These are phyloP conservation scores for Isotomurus palustris DNA, from an alignment of 2,888 invertebrate species.

Conservation along the genomic window DNA sequence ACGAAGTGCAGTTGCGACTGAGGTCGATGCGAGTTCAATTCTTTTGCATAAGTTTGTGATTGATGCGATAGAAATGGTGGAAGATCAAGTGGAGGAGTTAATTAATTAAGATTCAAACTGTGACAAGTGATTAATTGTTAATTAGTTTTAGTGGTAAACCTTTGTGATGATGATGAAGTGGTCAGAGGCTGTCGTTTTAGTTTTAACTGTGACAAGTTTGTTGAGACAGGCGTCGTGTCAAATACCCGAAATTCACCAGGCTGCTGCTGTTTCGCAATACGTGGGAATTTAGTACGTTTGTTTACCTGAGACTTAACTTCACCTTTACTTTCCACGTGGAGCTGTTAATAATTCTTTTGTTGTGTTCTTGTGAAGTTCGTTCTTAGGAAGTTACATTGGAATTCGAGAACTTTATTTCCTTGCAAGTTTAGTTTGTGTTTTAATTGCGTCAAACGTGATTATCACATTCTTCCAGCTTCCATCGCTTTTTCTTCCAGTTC, in stretches of 20 bases:
- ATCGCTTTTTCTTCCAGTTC: conserved; percentile 41
- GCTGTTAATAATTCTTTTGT: background rate
- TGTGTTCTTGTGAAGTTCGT: conserved; percentile 28
- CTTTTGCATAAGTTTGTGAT: no score
- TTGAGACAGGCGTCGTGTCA: conserved; percentile 14
- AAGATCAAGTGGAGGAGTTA: background rate
- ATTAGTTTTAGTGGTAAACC: background rate
- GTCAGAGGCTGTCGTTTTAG: no score
- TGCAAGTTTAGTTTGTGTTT: conserved; percentile 36
- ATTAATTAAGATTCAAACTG: background rate
- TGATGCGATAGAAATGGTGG: background rate
- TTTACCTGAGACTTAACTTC: background rate
- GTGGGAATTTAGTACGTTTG: conserved; percentile 43
- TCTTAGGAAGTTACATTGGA: conserved; percentile 43
- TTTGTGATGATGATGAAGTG: background rate
- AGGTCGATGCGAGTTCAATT: no score
- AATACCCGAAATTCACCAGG: conserved; percentile 45
- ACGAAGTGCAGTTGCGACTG: conserved; percentile 9
- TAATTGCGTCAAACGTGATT: conserved; percentile 43
- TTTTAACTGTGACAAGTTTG: background rate
- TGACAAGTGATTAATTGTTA: background rate
- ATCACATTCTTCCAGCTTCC: conserved; percentile 44
- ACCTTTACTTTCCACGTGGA: no score
- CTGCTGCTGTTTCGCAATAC: conserved; percentile 38
- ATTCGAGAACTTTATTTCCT: conserved; percentile 43